These are phyloP conservation scores for Gallinago stenura DNA, from an alignment of 2,797 vertebrate species.

Conservation along the genomic window DNA sequence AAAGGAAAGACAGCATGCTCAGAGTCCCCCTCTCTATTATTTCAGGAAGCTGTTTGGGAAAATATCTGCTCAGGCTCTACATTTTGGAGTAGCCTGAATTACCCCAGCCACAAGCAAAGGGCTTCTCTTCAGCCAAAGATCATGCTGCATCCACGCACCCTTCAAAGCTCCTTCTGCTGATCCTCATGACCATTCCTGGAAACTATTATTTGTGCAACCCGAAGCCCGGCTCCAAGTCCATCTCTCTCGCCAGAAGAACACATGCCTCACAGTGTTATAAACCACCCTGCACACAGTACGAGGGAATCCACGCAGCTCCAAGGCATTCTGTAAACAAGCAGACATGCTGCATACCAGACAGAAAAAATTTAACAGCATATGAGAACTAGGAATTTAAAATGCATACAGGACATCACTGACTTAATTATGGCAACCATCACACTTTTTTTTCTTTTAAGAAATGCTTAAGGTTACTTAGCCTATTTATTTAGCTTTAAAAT, in stretches of 20 bases:
- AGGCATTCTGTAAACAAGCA: conserved; percentile 29
- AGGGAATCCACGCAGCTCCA: neutral
- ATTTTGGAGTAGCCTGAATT: neutral
- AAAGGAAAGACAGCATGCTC: neutral
- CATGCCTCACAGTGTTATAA: neutral
- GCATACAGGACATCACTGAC: neutral
- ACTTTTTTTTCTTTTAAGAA: neutral
- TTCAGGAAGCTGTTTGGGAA: neutral
- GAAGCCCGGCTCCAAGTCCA: conserved; percentile 3
- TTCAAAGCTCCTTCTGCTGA: conserved; percentile 4
- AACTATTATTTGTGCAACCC: neutral
- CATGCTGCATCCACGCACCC: neutral
- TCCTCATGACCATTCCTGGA: conserved; percentile 54
- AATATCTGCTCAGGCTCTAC: neutral
- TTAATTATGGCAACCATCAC: neutral
- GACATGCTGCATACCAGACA: neutral
- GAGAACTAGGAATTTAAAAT: neutral
- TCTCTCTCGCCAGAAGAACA: neutral
- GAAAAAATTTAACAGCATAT: neutral
- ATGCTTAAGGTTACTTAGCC: neutral
- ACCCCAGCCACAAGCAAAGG: neutral
- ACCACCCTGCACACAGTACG: neutral
- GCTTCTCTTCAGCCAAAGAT: neutral
- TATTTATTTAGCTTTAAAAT: neutral
- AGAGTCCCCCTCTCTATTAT: neutral